A percentile compares a stretch with the other conserved stretches of the same genome.
Conservation (phyloP, 1,140 invertebrate genomes). For the Leptinotarsa texana region DNA sequence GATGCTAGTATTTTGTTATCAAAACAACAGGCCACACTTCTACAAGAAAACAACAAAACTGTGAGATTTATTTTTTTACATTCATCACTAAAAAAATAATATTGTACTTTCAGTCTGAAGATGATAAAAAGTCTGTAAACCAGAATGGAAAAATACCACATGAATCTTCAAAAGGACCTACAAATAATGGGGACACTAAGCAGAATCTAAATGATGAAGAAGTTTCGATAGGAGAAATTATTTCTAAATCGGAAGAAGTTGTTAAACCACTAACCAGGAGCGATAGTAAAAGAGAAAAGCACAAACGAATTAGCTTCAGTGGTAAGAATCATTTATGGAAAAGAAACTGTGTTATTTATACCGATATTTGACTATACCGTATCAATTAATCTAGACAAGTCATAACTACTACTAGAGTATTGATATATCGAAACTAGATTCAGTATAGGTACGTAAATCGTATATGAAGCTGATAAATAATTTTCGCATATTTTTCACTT, state of each 20-base stretch:
- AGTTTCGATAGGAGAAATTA: conserved; percentile 27
- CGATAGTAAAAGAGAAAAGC: conserved; percentile 44
- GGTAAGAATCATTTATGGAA: conserved; percentile 37
- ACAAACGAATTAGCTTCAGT: conserved; percentile 50
- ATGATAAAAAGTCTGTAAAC: neutral
- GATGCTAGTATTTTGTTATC: conserved; percentile 69
- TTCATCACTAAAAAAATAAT: neutral
- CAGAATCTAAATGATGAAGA: conserved; percentile 6
- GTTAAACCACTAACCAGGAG: conserved; percentile 38
- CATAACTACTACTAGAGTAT: too few species aligned
- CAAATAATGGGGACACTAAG: conserved; percentile 7
- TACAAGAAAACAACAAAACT: conserved; percentile 41
- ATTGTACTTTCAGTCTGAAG: conserved; percentile 1
- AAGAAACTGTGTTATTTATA: neutral
- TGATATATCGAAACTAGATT: too few species aligned
- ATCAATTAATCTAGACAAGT: neutral
- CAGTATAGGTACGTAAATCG: too few species aligned
- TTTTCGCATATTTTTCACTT: too few species aligned
- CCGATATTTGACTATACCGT: neutral
- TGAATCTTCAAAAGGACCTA: conserved; percentile 29
- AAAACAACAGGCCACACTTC: conserved; percentile 66
- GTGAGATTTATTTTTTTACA: conserved; percentile 19
- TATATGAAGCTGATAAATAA: too few species aligned
- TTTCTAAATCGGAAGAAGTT: conserved; percentile 36
- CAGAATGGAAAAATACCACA: conserved; percentile 43